A percentile compares a stretch with the other conserved stretches of the same genome.
These are phyloP conservation scores for Echinops telfairi DNA, from an alignment of 2,113 vertebrate genomes.

Conservation along the genomic window DNA sequence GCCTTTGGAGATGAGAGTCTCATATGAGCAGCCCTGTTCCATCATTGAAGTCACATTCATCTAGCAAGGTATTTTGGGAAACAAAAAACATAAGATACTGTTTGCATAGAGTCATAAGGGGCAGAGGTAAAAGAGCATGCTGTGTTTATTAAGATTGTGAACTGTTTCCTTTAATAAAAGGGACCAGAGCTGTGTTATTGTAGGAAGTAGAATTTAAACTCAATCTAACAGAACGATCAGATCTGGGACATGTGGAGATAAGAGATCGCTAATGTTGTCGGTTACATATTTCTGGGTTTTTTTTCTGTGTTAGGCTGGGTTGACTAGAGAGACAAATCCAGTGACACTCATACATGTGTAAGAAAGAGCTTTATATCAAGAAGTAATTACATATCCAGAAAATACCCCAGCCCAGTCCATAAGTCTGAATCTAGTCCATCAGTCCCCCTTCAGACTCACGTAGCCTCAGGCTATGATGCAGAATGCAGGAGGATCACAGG, in stretches of 20 bases:
- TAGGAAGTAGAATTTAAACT: neutral
- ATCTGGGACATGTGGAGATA: neutral
- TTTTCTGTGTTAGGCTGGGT: neutral
- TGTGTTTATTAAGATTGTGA: neutral
- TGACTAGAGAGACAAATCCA: no score
- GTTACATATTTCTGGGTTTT: neutral
- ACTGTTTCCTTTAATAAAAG: neutral
- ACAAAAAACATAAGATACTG: neutral
- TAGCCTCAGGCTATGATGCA: no score
- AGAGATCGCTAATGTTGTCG: neutral
- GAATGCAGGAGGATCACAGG: no score
- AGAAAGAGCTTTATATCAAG: no score
- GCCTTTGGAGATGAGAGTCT: slow-evolving; percentile 49
- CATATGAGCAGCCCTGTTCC: slow-evolving; percentile 32
- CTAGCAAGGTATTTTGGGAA: slow-evolving; percentile 43
- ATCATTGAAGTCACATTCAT: slow-evolving; percentile 51
- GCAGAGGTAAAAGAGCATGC: neutral
- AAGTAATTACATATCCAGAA: no score
- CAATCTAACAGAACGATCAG: neutral
- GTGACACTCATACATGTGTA: no score
- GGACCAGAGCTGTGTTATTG: neutral
- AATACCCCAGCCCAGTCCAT: no score
- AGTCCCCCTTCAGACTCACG: no score
- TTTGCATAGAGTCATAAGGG: neutral
- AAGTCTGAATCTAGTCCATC: no score